These are phyloP conservation scores for Caprella mutica DNA, from an alignment of 2,888 invertebrate species.

Conservation along the genomic window DNA sequence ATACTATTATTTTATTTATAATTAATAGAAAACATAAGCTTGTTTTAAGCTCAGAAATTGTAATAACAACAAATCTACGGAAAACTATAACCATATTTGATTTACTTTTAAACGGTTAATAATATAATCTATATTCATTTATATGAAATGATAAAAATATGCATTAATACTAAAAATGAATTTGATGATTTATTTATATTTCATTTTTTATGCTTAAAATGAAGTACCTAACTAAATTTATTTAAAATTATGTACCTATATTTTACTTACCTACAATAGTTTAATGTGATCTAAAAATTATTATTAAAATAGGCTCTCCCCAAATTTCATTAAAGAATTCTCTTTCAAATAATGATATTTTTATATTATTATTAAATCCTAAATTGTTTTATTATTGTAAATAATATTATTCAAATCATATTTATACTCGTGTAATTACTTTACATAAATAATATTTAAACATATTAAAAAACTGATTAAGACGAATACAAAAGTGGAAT, in stretches of 20 bases:
- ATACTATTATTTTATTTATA: too few relatives aligned
- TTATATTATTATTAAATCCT: constrained; percentile 1
- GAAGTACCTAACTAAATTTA: neutral
- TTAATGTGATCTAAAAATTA: neutral
- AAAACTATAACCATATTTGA: too few relatives aligned
- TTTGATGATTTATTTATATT: neutral
- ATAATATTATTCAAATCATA: neutral
- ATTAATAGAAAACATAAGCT: too few relatives aligned
- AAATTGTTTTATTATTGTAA: constrained; percentile 1
- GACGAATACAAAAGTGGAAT: too few relatives aligned
- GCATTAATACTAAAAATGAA: neutral
- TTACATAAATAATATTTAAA: too few relatives aligned
- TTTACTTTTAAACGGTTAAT: neutral
- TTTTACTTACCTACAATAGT: neutral
- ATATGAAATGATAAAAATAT: neutral
- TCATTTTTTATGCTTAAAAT: neutral
- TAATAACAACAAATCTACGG: too few relatives aligned
- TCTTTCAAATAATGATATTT: neutral
- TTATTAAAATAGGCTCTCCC: neutral
- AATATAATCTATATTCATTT: neutral
- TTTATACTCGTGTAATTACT: neutral
- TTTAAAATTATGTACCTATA: neutral
- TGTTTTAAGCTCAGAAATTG: too few relatives aligned
- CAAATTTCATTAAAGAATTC: neutral
- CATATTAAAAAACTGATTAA: too few relatives aligned